Evolutionary conservation across 2,888 invertebrate genomes (phyloP), one percentile per base, ranked within the genome.

Genomic region (Lochmaea capreae): DNA sequence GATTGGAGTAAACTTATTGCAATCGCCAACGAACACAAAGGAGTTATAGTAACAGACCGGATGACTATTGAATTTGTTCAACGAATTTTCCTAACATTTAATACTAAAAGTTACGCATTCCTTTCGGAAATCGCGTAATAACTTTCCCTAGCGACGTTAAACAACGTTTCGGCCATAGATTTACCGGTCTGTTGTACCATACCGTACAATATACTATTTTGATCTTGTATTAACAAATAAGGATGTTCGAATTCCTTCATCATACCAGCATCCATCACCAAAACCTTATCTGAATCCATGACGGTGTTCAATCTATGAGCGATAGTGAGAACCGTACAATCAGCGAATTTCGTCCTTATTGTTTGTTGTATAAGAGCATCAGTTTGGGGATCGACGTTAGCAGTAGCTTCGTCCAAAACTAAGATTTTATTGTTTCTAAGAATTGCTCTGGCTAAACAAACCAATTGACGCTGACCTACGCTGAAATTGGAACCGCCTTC

Each of bases 251-350:
- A 91, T 86, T 97, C 96, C 6, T 91, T 90, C 85, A 93, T 89
- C 39, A 79, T 92, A 0, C 96, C 96, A 33, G 93, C 92, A 84
- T 95, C 94, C 90, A 96, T 92, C 14, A 95, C 95, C 79, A 95
- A 84, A 72, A 95, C 80, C 86, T 92, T 91, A 87, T 95, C 94
- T 0, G 93, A 94, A 87, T 96, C 95, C 93, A 96, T 95, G 67
- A 96, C 93, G 0, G 95, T 95, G 83, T 95, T 92, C 6, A 96
- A 89, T 59, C 95, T 89, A 86, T 96, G 95, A 39, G 95, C 95
- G 62, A 96, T 94, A 0, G 95, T 95, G 42, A 95, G 89, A 52
- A 95, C 95, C 0, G 95, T 95, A 85, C 94, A 95, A 22, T 91
- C 89, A 0, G 89, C 90, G 83, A 95, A 95, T 84, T 94, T 94